phyloP scores from a whole-genome alignment of 2,113 vertebrate genomes.

The Isurus oxyrinchus region DNA sequence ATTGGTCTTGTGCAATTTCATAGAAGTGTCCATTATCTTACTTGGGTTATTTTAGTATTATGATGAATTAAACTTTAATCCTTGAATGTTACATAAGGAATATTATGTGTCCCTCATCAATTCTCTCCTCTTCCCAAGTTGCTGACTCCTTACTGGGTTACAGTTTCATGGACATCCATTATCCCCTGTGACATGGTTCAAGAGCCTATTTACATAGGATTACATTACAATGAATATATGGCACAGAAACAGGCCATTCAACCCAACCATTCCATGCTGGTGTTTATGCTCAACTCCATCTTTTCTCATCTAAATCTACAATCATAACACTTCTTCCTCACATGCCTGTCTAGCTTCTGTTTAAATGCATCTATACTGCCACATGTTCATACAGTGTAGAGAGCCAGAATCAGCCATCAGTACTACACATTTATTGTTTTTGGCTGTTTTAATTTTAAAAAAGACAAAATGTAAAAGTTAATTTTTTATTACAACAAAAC shows the following conservation, averaged over 20 bases:
- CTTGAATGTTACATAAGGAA: not conserved
- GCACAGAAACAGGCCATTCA: not conserved
- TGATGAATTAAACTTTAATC: not conserved
- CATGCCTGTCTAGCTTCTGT: not conserved
- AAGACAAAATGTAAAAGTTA: not conserved
- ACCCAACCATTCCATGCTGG: no score
- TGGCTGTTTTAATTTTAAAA: not conserved
- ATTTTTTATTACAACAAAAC: not conserved
- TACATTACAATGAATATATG: not conserved
- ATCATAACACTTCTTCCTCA: not conserved
- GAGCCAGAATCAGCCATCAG: not conserved
- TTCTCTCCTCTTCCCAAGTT: not conserved
- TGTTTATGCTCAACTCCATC: not conserved
- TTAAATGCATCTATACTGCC: not conserved
- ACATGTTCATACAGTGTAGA: not conserved
- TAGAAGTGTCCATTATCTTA: not conserved
- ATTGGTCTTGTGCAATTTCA: not conserved
- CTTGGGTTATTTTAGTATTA: not conserved
- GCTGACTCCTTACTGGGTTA: not conserved
- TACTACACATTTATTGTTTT: not conserved
- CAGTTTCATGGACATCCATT: not conserved
- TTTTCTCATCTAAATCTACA: not conserved
- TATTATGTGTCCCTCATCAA: not conserved
- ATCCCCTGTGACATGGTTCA: not conserved
- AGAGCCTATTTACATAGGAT: not conserved